Evolutionary conservation across 2,797 vertebrate genomes (phyloP).

Genomic region (Babyrousa celebensis): DNA sequence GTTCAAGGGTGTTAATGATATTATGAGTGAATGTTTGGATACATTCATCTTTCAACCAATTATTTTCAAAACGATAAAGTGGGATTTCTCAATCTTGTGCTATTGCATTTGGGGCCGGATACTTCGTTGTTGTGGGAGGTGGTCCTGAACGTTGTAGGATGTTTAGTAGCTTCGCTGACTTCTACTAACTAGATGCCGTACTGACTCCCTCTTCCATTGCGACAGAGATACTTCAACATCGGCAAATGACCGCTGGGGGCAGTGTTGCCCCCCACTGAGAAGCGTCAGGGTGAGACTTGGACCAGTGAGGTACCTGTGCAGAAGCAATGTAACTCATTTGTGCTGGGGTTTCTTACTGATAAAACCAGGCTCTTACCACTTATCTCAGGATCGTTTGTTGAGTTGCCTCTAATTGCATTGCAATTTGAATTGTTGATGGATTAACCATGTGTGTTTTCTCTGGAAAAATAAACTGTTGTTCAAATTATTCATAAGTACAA

Average conservation of each 20-base stretch:
- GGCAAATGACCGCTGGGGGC: background rate
- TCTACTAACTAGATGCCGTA: background rate
- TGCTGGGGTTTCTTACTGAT: background rate
- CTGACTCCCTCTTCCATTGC: fast-evolving
- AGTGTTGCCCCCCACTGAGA: background rate
- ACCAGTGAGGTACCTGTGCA: background rate
- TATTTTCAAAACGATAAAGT: background rate
- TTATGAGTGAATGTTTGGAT: background rate
- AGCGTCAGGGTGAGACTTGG: background rate
- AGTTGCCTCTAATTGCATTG: background rate
- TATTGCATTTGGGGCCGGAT: background rate
- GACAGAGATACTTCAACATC: background rate
- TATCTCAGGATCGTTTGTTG: background rate
- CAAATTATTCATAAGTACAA: background rate
- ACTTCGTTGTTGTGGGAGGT: background rate
- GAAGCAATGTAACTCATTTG: background rate
- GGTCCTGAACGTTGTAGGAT: fast-evolving
- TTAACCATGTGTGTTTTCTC: background rate
- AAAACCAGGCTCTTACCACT: background rate
- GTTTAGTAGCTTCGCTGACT: too few species aligned
- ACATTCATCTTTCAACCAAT: background rate
- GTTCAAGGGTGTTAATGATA: background rate
- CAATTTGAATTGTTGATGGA: background rate
- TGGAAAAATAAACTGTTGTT: background rate
- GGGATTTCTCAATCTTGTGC: background rate